Percentiles rank a stretch among this genome's conserved stretches.
phyloP scores from a whole-genome alignment of 37 sponge, comb jelly and placozoan species.

The Bolinopsis microptera region DNA sequence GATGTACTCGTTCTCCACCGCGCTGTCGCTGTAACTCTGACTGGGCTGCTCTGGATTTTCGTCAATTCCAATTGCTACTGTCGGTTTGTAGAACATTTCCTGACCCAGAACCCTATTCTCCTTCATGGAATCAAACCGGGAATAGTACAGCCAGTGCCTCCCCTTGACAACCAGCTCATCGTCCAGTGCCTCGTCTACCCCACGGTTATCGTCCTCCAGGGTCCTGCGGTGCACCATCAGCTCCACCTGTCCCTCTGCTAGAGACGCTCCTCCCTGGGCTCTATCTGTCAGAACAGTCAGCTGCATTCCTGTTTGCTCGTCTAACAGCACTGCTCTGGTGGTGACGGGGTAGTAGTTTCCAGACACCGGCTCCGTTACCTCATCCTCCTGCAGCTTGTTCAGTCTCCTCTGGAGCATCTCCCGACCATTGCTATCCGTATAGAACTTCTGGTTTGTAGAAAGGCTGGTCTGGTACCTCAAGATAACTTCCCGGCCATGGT shows the following conservation, averaged over 20 bases:
- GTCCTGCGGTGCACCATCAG: constrained; percentile 85
- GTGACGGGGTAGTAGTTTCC: constrained; percentile 96
- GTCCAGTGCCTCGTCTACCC: constrained; percentile 91
- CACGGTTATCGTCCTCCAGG: constrained; percentile 81
- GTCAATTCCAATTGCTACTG: not conserved
- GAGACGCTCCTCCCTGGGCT: constrained; percentile 87
- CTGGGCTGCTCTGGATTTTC: not conserved
- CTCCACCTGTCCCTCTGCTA: constrained; percentile 57
- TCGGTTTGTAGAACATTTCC: not conserved
- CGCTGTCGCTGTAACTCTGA: not conserved
- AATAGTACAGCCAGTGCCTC: constrained; percentile 66
- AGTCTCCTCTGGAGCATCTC: constrained; percentile 85
- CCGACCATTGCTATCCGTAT: constrained; percentile 71
- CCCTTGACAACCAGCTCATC: constrained; percentile 92
- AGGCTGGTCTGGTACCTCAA: constrained; percentile 66
- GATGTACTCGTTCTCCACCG: constrained; percentile 2
- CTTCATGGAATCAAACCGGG: not conserved
- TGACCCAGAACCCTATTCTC: not conserved
- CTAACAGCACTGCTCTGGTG: constrained; percentile 73
- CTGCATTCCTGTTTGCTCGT: constrained; percentile 69
- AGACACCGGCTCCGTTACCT: constrained; percentile 84
- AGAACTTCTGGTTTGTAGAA: not conserved
- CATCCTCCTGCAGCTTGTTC: constrained; percentile 73
- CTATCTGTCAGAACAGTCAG: constrained; percentile 89
- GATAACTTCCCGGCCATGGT: constrained; percentile 88